Base-by-base conservation (phyloP, 1,140 invertebrate genomes). In the Melitaea cinxia region DNA sequence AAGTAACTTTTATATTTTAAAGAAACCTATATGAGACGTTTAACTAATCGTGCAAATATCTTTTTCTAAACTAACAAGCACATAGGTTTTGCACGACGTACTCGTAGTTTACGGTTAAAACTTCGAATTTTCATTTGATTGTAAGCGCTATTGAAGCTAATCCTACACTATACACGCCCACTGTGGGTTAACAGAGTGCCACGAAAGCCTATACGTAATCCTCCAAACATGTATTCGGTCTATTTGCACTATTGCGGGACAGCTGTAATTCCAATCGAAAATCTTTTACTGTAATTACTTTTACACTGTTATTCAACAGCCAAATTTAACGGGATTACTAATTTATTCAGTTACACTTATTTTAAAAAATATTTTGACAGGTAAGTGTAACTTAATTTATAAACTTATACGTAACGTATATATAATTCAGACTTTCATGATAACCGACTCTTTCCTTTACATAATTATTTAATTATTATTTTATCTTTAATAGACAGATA, bases 131-230 rank as follows among this genome's bases (percentile, higher is more conserved):
- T 47, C 42, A 47, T 47, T 47, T 47, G 42, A 23, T 23, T 21
- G 42, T 47, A 21, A 47, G 42, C 17, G 17, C 42, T 4, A 47
- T 47, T 23, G 42, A 23, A 19, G 17, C 21, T 47, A 47, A 47
- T 47, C 42, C 42, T n/a, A n/a, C 42, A 23, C 42, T 23, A 39
- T 39, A 47, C 42, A 47, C 10, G 19, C 19, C 42, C 19, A 47
- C 42, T 47, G 42, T 23, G 42, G 42, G 42, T 47, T 47, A 47
- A 47, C 42, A 23, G 42, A 47, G 42, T 19, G 19, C 42, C 42
- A 9, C 42, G 42, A 12, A 47, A 47, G 42, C 42, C 42, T 47
- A 47, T 23, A 42, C 42, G 42, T 47, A 47, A 47, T 47, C 42
- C 42, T 47, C 19, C 42, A 23, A 47, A 47, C 42, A 47, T 47